Conservation (phyloP, 2,888 invertebrate genomes). For the Coleophora deauratella region DNA sequence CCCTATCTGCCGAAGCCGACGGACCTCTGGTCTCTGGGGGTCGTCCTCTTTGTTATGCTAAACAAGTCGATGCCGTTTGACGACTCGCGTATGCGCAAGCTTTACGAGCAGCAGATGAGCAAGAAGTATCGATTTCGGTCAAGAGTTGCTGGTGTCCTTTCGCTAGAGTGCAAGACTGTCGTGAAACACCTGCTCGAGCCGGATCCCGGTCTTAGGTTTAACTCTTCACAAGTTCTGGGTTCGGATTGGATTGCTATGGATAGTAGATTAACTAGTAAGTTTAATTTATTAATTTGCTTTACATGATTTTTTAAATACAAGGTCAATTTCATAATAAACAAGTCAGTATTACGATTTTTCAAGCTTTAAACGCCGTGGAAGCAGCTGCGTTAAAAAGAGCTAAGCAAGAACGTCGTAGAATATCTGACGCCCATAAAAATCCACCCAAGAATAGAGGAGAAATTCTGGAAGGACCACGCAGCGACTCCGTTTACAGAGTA, state of each 20-base stretch:
- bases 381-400: slow-evolving; percentile 75
- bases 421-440: slow-evolving; percentile 33
- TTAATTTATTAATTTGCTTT: neutral
- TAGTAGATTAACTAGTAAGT: slow-evolving; percentile 70
- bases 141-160: slow-evolving; percentile 72
- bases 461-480: slow-evolving; percentile 39
- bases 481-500: slow-evolving; percentile 40
- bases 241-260: slow-evolving; percentile 82
- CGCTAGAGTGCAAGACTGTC: slow-evolving; percentile 76
- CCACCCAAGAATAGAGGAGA: slow-evolving; percentile 39
- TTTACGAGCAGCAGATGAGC: slow-evolving; percentile 78
- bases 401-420: slow-evolving; percentile 59
- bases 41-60: slow-evolving; percentile 87
- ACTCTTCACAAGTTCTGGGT: slow-evolving; percentile 69
- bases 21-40: slow-evolving; percentile 87
- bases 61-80: slow-evolving; percentile 90
- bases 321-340: too few species aligned
- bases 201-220: slow-evolving; percentile 73
- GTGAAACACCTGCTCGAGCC: slow-evolving; percentile 81
- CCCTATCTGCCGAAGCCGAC: slow-evolving; percentile 82
- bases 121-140: slow-evolving; percentile 77
- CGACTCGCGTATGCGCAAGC: slow-evolving; percentile 80
- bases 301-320: neutral
- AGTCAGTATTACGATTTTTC: neutral
- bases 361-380: slow-evolving; percentile 73